phyloP scores from a whole-genome alignment of 2,797 vertebrate genomes.

The Cephalopachus bancanus region DNA sequence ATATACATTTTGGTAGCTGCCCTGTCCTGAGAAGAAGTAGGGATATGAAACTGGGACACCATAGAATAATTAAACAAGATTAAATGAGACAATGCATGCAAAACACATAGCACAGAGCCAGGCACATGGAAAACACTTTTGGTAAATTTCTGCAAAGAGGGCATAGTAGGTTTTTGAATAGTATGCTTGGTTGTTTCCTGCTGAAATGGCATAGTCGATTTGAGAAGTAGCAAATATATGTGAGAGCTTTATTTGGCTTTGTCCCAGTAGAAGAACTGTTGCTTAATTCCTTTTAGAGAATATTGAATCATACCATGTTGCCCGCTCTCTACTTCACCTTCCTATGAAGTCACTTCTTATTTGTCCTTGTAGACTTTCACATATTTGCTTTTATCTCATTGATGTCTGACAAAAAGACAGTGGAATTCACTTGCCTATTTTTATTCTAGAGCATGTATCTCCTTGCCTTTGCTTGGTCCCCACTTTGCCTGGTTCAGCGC shows the following conservation, averaged over 20 bases:
- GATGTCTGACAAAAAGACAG: constrained; percentile 7
- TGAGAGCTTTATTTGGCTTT: not conserved
- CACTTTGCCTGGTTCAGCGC: not conserved
- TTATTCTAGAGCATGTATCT: not conserved
- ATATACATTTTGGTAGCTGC: not conserved
- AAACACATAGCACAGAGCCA: not conserved
- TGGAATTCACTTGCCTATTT: constrained; percentile 48
- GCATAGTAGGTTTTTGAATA: not conserved
- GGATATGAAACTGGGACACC: not conserved
- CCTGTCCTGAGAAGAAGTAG: not conserved
- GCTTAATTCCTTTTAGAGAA: constrained; percentile 17
- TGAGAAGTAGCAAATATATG: not conserved
- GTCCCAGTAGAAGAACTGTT: not conserved
- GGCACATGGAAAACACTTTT: not conserved
- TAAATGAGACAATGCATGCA: not conserved
- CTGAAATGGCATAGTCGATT: not conserved
- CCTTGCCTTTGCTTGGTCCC: not conserved
- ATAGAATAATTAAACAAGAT: not conserved
- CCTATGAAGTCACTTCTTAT: not conserved
- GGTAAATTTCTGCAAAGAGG: not conserved
- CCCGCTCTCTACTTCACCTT: not conserved
- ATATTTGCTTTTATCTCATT: constrained; percentile 25
- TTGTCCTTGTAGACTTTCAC: not conserved
- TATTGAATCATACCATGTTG: not conserved
- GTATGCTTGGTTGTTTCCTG: not conserved